Evolutionary conservation across 2,888 invertebrate genomes (phyloP), one percentile per base, ranked within the genome.

Genomic region (Leucophenga montana): DNA sequence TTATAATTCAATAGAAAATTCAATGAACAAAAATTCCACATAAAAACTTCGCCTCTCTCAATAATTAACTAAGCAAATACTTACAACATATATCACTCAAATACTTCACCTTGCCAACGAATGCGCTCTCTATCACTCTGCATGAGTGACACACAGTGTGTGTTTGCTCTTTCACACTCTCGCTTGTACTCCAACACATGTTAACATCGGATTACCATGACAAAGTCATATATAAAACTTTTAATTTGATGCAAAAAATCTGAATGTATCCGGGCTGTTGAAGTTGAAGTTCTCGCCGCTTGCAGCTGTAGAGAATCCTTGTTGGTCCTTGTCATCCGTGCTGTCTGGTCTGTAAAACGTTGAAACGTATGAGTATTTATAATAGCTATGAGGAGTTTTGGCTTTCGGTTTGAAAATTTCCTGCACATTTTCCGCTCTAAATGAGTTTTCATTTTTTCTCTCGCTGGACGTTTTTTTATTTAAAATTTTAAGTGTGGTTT

Each of bases 201-300:
- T 62, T 62, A 44, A 44, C 61, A 62, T 62, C 31, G 61, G 61
- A 62, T 62, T 62, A 62, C 61, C 61, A 62, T 62, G 44, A 44
- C 61, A 62, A 62, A 62, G 61, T 62, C 61, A 44, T 62, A 62
- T 62, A 62, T 18, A 20, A 56, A 59, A 62, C 44, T 62, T 62
- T 62, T 62, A 62, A 62, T 62, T 62, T 62, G 61, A 62, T 62
- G 61, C 61, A 44, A 62, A 62, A 62, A 62, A 62, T 44, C 44
- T 18, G 20, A 16, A 39, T 16, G 44, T 13, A 62, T 44, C 61
- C 44, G 44, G 44, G 16, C 44, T 44, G 59, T 59, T 59, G n/a
- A 44, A 44, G 61, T 62, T n/a, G 57, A 57, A 22, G 57, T 57
- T 27, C 44, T 11, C 44, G 18, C 46, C 6, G n/a, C n/a, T 62